A percentile compares a stretch with the other conserved stretches of the same genome.
These are phyloP conservation scores for Meandrusa payeni DNA, from an alignment of 2,888 invertebrate species.

Conservation along the genomic window DNA sequence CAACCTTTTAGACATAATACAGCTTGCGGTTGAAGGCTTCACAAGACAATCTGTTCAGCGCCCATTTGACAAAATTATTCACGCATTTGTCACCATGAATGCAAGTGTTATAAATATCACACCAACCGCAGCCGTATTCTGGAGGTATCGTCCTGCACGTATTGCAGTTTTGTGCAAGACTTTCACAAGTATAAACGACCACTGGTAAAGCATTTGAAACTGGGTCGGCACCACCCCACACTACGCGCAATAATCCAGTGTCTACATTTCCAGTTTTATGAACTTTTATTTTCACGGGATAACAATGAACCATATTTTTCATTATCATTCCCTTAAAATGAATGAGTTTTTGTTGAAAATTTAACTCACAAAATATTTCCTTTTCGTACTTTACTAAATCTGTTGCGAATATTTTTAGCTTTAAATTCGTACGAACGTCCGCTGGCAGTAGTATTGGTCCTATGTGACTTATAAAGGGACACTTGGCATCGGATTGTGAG, in stretches of 20 bases:
- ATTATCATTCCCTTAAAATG: constrained; percentile 40
- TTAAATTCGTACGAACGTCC: constrained; percentile 35
- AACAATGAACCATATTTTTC: constrained; percentile 39
- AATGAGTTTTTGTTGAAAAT: constrained; percentile 31
- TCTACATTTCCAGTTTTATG: constrained; percentile 26
- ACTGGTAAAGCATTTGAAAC: constrained; percentile 41
- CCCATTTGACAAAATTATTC: constrained; percentile 34
- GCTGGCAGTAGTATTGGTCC: constrained; percentile 39
- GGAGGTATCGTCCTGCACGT: constrained; percentile 26
- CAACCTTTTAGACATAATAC: constrained; percentile 27
- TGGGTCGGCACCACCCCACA: constrained; percentile 40
- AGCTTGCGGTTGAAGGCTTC: constrained; percentile 31
- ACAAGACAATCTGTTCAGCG: constrained; percentile 32
- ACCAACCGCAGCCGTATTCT: constrained; percentile 33
- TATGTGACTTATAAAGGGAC: constrained; percentile 39
- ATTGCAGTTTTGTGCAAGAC: constrained; percentile 29
- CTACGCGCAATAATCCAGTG: constrained; percentile 33
- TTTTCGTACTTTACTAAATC: constrained; percentile 42
- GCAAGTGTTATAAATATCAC: constrained; percentile 26
- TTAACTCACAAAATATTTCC: constrained; percentile 41
- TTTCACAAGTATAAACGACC: constrained; percentile 39
- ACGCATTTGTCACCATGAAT: constrained; percentile 31
- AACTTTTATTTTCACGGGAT: constrained; percentile 33
- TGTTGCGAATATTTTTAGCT: constrained; percentile 38
- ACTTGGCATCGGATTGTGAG: constrained; percentile 24